Base-by-base conservation (phyloP, 2,113 vertebrate species). In the Apistogramma diplotaenia region DNA sequence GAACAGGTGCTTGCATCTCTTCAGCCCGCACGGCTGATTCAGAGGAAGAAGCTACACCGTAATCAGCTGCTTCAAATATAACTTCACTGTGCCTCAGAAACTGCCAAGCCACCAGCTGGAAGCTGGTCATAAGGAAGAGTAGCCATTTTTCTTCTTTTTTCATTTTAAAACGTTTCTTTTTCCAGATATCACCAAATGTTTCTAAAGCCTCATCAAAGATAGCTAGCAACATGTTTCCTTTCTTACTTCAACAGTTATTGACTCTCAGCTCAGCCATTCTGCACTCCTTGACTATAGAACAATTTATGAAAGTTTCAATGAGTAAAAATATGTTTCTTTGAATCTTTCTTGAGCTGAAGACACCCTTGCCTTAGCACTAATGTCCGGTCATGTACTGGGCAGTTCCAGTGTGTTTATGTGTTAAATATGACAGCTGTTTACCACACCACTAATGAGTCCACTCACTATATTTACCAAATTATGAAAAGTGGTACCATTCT, bases 1-100 rank as follows among this genome's bases (percentile, higher is more conserved):
- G 59, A 89, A 84, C 78, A 88, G 83, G 73, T 81, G 83, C 59
- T 40, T 51, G 73, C 76, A 56, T 37, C 70, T 83, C 76, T 58
- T 79, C 37, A n/a, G 80, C 78, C 74, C 79, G 19, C 79, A 49
- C 56, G 54, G 65, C 82, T 86, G 53, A 83, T 65, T 89, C 72
- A 76, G 74, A 74, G 35, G 62, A 74, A 60, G 84, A 74, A 35
- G 74, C 78, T 21, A 71, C 43, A 76, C 62, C 4, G 37, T 82
- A 85, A 88, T 87, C 76, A 87, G 67, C 81, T 72, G 51, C 76
- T 91, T 89, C 83, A 85, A 77, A 84, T 88, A 87, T 65, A 81
- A 79, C 74, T 56, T 79, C 70, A 74, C 70, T 46, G 62, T 27
- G 35, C 9, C 78, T 82, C 49, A 21, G 62, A 74, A 74, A 59